These are phyloP conservation scores for Slavum lentiscoides DNA, from an alignment of 2,888 invertebrate genomes.

Conservation along the genomic window DNA sequence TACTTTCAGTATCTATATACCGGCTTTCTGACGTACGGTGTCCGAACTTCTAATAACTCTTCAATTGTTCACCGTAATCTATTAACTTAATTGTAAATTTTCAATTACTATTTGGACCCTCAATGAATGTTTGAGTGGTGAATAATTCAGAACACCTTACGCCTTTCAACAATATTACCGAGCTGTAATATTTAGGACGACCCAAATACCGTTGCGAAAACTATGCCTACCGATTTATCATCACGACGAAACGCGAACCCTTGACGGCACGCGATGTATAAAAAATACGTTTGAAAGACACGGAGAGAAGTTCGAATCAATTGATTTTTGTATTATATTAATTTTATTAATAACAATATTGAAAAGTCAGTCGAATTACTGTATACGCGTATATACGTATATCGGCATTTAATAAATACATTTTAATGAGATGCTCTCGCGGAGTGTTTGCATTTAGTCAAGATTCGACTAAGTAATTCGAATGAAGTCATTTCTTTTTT, in stretches of 20 bases:
- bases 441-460: no score
- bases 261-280: no score
- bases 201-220: conserved; percentile 26
- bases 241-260: not conserved
- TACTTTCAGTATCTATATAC: not conserved
- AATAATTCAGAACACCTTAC: conserved; percentile 11
- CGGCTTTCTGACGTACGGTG: not conserved
- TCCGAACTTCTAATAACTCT: not conserved
- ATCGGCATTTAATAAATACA: no score
- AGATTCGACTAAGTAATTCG: no score
- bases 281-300: no score
- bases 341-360: no score
- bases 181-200: conserved; percentile 23
- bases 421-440: no score
- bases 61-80: not conserved
- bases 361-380: no score
- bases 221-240: not conserved
- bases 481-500: no score
- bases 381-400: no score
- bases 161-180: conserved; percentile 25
- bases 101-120: conserved; percentile 2
- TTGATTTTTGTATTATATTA: no score
- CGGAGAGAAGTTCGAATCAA: no score
- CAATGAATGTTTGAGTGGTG: not conserved
- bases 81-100: not conserved